These are phyloP conservation scores for Synanthedon myopaeformis DNA, from an alignment of 2,888 invertebrate species.

Conservation along the genomic window DNA sequence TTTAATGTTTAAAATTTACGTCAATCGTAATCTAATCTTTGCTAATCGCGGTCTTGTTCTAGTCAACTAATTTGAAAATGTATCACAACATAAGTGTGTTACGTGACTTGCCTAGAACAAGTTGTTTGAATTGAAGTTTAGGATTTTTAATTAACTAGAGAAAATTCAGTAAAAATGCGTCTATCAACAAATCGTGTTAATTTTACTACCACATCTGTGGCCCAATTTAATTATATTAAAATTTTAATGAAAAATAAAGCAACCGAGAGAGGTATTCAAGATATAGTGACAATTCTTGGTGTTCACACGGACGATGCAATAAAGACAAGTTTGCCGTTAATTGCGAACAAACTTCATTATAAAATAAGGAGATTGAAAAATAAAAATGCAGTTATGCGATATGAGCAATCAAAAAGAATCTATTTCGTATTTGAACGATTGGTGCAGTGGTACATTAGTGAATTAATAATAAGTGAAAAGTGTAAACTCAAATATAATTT, in stretches of 20 bases:
- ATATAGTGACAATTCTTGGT: conserved; percentile 49
- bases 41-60: conserved; percentile 23
- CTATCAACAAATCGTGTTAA: conserved; percentile 48
- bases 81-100: conserved; percentile 20
- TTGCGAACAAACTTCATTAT: conserved; percentile 15
- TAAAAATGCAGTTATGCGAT: conserved; percentile 22
- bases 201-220: conserved; percentile 45
- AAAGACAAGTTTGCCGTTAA: conserved; percentile 15
- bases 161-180: conserved; percentile 34
- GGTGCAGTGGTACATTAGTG: conserved; percentile 27
- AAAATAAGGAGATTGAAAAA: conserved; percentile 13
- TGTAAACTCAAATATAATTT: conserved; percentile 31
- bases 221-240: conserved; percentile 54
- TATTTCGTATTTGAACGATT: conserved; percentile 18
- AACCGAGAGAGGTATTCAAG: conserved; percentile 38
- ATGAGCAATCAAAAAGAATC: conserved; percentile 22
- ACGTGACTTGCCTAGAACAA: conserved; percentile 22
- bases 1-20: conserved; percentile 26
- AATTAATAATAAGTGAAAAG: conserved; percentile 20
- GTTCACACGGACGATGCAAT: conserved; percentile 40
- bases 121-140: neutral
- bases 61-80: neutral
- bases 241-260: conserved; percentile 44
- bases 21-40: conserved; percentile 39
- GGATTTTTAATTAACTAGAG: conserved; percentile 6